Conservation (phyloP, 1,140 invertebrate genomes). For the Sminthurinus signatus region DNA sequence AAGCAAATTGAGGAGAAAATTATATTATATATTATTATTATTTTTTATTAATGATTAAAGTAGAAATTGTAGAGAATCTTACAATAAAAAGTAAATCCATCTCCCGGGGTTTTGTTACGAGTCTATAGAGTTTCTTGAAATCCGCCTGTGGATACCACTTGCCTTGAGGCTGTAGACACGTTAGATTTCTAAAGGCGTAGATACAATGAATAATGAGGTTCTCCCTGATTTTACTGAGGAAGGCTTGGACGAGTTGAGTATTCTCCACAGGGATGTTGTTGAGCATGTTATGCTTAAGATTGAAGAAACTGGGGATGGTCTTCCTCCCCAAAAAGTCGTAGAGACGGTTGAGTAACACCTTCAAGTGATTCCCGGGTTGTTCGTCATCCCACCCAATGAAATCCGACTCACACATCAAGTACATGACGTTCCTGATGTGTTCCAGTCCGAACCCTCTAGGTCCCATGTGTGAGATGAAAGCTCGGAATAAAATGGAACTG, state of each 20-base stretch:
- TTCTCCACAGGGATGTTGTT: slow-evolving; percentile 59
- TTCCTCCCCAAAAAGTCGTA: slow-evolving; percentile 50
- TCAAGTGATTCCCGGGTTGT: slow-evolving; percentile 58
- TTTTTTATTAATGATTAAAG: too few relatives aligned
- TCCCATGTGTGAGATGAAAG: slow-evolving; percentile 54
- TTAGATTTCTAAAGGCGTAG: slow-evolving; percentile 57
- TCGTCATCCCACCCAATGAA: slow-evolving; percentile 62
- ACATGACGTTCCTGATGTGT: slow-evolving; percentile 68
- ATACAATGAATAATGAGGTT: slow-evolving; percentile 63
- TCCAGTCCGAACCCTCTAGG: slow-evolving; percentile 41
- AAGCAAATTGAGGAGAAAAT: too few relatives aligned
- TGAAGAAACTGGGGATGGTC: slow-evolving; percentile 63
- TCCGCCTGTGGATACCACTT: slow-evolving; percentile 61
- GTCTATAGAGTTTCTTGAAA: slow-evolving; percentile 55
- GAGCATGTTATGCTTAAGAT: slow-evolving; percentile 63
- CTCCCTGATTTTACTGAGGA: slow-evolving; percentile 59
- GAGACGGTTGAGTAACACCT: slow-evolving; percentile 53
- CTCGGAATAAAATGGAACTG: slow-evolving; percentile 47
- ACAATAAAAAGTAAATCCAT: slow-evolving; percentile 21
- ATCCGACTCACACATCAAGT: slow-evolving; percentile 66
- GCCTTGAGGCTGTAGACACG: slow-evolving; percentile 47
- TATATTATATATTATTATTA: too few relatives aligned
- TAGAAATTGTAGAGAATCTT: neutral
- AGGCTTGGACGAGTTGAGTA: slow-evolving; percentile 57
- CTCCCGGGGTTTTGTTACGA: slow-evolving; percentile 48